Evolutionary conservation across 2,888 invertebrate species (phyloP).

Genomic region (Schrankia costaestrigalis): DNA sequence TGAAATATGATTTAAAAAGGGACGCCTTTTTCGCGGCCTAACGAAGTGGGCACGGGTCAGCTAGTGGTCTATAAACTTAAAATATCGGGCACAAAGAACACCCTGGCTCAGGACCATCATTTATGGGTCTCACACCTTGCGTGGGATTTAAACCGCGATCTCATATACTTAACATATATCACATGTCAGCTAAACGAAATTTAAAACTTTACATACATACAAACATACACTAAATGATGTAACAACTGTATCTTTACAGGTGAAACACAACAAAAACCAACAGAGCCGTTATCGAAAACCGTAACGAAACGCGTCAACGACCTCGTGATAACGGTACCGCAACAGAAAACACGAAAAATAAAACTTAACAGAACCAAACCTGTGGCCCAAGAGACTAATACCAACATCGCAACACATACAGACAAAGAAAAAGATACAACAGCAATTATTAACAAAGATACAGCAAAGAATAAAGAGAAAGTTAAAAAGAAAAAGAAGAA

Average conservation of each 20-base stretch:
- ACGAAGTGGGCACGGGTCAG: no score
- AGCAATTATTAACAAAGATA: constrained; percentile 6
- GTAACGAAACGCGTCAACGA: constrained; percentile 56
- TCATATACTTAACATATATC: no score
- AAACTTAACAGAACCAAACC: constrained; percentile 62
- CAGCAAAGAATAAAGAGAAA: constrained; percentile 47
- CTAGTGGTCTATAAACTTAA: no score
- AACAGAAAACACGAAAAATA: constrained; percentile 56
- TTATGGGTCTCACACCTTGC: no score
- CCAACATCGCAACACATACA: constrained; percentile 3
- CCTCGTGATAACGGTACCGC: constrained; percentile 62
- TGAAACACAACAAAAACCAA: constrained; percentile 14
- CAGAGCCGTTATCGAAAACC: constrained; percentile 9
- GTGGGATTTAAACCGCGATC: no score
- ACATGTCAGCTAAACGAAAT: no score
- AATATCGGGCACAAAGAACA: no score
- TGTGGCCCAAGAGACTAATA: constrained; percentile 6
- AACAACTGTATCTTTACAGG: constrained; percentile 38
- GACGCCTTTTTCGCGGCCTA: no score
- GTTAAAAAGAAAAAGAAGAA: constrained; percentile 52
- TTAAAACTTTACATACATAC: no score
- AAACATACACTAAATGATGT: no score
- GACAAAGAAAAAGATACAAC: constrained; percentile 1
- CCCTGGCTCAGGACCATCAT: no score
- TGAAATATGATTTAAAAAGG: no score